phyloP scores from a whole-genome alignment of 2,113 vertebrate species.

The Lamprologus tigripictilis region DNA sequence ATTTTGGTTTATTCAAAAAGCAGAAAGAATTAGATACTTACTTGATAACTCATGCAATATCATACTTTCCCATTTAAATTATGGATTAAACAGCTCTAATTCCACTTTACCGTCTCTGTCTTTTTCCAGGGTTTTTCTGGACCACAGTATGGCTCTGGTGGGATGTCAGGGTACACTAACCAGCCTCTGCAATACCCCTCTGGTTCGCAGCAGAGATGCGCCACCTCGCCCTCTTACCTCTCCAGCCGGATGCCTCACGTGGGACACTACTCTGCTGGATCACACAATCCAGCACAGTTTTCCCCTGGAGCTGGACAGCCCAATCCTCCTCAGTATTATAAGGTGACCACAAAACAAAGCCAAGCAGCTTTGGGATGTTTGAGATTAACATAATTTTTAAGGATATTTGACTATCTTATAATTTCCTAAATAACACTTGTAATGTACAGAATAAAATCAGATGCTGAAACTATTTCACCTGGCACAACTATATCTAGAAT shows the following conservation, averaged over 20 bases:
- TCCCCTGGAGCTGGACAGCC: constrained; percentile 68
- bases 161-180: constrained; percentile 68
- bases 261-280: constrained; percentile 43
- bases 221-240: constrained; percentile 81
- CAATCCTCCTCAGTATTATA: constrained; percentile 81
- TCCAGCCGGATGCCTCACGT: constrained; percentile 77
- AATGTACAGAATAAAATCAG: not conserved
- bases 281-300: constrained; percentile 78
- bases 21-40: not conserved
- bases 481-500: not conserved
- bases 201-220: constrained; percentile 78
- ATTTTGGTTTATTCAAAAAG: not conserved
- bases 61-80: not conserved
- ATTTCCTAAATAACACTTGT: not conserved
- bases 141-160: constrained; percentile 67
- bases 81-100: not conserved
- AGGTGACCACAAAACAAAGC: constrained; percentile 65
- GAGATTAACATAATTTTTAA: not conserved
- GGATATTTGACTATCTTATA: not conserved
- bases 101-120: not conserved
- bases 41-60: not conserved
- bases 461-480: not conserved
- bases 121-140: constrained; percentile 59
- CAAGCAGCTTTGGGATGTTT: not conserved
- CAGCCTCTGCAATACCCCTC: constrained; percentile 83